Evolutionary conservation across 64 coral and sea anemone genomes (phyloP).

Genomic region (Astreopora myriophthalma): DNA sequence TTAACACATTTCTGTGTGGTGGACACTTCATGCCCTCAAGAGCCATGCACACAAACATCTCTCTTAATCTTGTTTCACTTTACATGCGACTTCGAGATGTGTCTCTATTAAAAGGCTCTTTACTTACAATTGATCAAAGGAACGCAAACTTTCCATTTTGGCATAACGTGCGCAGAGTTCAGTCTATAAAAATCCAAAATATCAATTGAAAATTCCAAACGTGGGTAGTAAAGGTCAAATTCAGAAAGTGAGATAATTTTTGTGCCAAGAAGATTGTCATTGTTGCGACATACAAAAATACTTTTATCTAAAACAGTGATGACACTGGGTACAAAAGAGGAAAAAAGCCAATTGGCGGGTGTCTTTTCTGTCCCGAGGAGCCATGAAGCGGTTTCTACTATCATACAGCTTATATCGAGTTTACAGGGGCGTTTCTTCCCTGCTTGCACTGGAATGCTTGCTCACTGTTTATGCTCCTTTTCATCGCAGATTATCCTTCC

Average conservation of each 20-base stretch:
- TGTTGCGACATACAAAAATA: background rate
- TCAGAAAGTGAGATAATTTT: background rate
- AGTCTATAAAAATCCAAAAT: background rate
- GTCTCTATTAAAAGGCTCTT: background rate
- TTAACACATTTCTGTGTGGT: background rate
- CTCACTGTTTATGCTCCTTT: conserved; percentile 16
- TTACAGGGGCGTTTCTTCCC: background rate
- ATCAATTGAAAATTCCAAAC: background rate
- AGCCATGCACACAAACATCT: background rate
- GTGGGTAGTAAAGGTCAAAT: background rate
- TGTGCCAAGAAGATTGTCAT: conserved; percentile 1
- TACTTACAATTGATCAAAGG: conserved; percentile 2
- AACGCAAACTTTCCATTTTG: background rate
- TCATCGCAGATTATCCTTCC: conserved; percentile 52
- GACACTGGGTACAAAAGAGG: conserved; percentile 11
- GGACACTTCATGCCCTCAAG: background rate
- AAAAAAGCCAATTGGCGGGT: background rate
- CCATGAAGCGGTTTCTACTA: background rate
- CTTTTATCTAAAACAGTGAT: conserved; percentile 12
- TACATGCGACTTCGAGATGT: background rate
- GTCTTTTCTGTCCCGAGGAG: background rate
- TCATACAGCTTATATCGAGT: background rate
- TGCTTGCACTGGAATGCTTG: background rate
- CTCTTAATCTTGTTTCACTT: background rate
- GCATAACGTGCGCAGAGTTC: background rate